Base-by-base conservation (phyloP, 1,140 invertebrate species). In the Drosophila obscura region DNA sequence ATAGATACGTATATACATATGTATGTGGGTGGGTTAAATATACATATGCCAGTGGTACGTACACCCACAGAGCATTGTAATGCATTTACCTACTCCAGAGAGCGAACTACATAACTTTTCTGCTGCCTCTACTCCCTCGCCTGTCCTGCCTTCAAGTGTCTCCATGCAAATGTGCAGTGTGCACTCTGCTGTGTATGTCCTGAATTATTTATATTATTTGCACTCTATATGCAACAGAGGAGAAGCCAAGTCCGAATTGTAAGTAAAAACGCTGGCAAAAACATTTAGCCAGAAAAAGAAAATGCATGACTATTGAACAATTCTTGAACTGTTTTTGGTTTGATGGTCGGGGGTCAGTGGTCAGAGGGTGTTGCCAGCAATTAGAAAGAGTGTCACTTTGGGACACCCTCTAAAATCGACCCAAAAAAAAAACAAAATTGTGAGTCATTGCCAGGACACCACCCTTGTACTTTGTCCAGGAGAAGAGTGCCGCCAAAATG, bases 141-240 rank as follows among this genome's bases (percentile, higher is more conserved):
- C 28, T 62, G 15, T 1, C 39, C 49, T 16, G 28, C 67, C 67
- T 79, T 79, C 67, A 73, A 79, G 76, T 79, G 26, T 73, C 75
- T 82, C 83, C 76, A 87, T 88, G 82, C 83, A 88, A 79, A 73
- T 79, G 82, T 79, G 82, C 31, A 9, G 8, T 83, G 74, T 85
- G 51, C 55, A 58, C 65, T 76, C 69, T 75, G 53, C 66, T 53
- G 64, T 53, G 66, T 31, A 19, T 79, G 83, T 60, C 81, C 80
- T 87, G 82, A 87, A 87, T 87, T 87, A 87, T 87, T 87, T 87
- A 87, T 88, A 83, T 61, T 82, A 78, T 78, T 77, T 88, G 72
- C 82, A 87, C 83, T 87, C 74, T 82, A 72, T 74, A 87, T 88
- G 83, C 75, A 82, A 52, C 60, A 50, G 31, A 39, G 35, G 2